Conservation (phyloP, 2,113 vertebrate species). For the Menura novaehollandiae region DNA sequence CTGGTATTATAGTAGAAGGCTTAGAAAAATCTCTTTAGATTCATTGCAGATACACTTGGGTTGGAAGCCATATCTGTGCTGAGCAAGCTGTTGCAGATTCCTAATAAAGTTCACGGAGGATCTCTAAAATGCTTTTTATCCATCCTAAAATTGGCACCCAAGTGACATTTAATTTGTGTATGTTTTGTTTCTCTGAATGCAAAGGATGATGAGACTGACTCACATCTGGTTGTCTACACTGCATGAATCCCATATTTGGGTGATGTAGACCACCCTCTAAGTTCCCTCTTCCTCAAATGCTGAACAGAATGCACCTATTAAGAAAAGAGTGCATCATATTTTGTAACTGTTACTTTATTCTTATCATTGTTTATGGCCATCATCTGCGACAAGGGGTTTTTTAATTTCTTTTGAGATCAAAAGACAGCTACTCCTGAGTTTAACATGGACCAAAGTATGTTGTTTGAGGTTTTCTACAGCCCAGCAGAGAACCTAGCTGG, state of each 20-base stretch:
- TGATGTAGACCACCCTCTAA: fast-evolving
- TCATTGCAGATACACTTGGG: background rate
- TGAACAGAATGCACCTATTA: background rate
- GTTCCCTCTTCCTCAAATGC: background rate
- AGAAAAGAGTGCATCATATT: background rate
- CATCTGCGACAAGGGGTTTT: background rate
- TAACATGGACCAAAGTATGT: background rate
- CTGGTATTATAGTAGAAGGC: background rate
- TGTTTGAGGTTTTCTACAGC: background rate
- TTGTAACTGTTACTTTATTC: background rate
- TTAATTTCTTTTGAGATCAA: background rate
- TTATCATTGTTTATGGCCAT: background rate
- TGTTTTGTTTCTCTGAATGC: background rate
- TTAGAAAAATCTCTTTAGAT: background rate
- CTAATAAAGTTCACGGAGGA: background rate
- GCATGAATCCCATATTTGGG: fast-evolving
- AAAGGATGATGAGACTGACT: background rate
- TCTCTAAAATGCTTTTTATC: background rate
- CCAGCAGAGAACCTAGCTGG: background rate
- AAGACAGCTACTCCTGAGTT: background rate
- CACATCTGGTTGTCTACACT: background rate
- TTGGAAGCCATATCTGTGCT: background rate
- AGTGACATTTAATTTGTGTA: background rate
- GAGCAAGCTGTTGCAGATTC: background rate
- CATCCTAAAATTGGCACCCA: background rate